phyloP scores from a whole-genome alignment of 2,113 vertebrate species.

The Lagopus muta region DNA sequence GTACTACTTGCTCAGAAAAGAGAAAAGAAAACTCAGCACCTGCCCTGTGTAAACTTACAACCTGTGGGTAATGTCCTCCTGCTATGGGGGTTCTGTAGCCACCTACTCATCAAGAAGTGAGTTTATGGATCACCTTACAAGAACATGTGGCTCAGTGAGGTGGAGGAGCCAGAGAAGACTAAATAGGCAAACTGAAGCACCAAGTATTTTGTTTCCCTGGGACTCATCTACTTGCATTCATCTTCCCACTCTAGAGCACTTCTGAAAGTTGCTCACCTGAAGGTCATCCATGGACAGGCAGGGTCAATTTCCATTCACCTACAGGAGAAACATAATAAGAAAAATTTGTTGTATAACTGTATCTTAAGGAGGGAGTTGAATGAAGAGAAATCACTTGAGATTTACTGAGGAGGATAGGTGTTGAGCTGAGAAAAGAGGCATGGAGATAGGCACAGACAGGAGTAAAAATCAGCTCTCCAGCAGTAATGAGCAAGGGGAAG shows the following conservation, averaged over 20 bases:
- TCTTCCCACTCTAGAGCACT: background rate
- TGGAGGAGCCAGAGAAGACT: background rate
- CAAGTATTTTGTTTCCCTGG: background rate
- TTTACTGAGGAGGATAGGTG: background rate
- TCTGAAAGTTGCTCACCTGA: background rate
- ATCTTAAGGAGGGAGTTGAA: background rate
- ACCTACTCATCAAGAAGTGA: background rate
- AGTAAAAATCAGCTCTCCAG: background rate
- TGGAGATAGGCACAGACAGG: background rate
- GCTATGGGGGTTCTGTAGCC: background rate
- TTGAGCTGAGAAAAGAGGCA: background rate
- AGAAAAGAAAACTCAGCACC: constrained; percentile 25
- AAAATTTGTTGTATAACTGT: background rate
- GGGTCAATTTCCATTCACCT: background rate
- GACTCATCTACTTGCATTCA: background rate
- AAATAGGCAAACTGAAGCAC: background rate
- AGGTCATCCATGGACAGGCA: background rate
- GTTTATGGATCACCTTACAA: background rate
- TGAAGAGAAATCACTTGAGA: background rate
- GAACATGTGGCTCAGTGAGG: background rate
- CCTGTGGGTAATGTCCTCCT: background rate
- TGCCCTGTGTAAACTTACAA: constrained; percentile 42
- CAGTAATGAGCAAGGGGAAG: constrained; percentile 5
- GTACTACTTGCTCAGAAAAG: constrained; percentile 26
- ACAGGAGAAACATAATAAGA: background rate